These are phyloP conservation scores for Xiphorhynchus elegans DNA, from an alignment of 2,113 vertebrate genomes.

Conservation along the genomic window DNA sequence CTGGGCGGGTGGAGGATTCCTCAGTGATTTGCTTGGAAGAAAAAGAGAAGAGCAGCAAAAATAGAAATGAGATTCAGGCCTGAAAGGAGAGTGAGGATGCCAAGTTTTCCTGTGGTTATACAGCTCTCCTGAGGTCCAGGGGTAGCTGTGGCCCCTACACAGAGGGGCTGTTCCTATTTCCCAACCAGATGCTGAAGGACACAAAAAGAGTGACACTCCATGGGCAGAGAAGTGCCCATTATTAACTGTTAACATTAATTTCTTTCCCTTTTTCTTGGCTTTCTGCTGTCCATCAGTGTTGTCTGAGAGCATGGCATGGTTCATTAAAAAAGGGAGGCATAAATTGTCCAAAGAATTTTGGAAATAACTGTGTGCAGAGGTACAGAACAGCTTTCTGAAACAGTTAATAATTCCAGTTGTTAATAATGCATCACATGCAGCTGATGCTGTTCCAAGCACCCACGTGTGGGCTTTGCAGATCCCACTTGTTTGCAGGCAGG, in stretches of 20 bases:
- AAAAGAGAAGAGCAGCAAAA: neutral
- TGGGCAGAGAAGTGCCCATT: accelerated
- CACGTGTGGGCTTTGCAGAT: neutral
- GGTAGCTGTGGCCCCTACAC: neutral
- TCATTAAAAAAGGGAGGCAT: neutral
- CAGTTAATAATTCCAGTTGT: neutral
- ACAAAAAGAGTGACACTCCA: accelerated
- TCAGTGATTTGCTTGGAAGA: neutral
- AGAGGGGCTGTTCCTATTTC: neutral
- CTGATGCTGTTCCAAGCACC: neutral
- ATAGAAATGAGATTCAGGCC: neutral
- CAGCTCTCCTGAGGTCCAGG: neutral
- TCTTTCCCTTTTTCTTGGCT: neutral
- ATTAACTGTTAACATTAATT: too few species aligned
- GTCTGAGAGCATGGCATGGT: neutral
- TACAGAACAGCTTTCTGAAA: neutral
- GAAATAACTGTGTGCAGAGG: neutral
- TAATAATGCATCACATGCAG: neutral
- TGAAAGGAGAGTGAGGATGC: neutral
- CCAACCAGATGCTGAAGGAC: neutral
- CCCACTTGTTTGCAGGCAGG: neutral
- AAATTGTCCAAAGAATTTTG: neutral
- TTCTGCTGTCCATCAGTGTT: neutral
- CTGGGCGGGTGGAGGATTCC: neutral
- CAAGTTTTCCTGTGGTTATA: neutral